Base-by-base conservation (phyloP, 2,888 invertebrate genomes). In the Melieria crassipennis region DNA sequence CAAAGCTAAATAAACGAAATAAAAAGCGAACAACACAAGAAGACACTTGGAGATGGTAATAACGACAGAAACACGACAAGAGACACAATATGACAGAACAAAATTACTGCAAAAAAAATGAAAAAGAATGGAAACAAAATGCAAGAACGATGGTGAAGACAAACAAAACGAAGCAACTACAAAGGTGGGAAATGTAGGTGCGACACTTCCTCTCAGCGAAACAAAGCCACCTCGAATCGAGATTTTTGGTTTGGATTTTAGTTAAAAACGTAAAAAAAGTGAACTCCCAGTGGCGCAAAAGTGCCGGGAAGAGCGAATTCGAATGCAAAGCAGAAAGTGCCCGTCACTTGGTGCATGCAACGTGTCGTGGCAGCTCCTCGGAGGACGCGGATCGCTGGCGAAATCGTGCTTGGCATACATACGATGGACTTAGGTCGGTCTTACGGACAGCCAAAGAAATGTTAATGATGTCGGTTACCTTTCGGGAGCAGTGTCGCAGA, bases 111-210 rank as follows among this genome's bases (percentile, higher is more conserved):
- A 13, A 52, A 13, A 52, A 7, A 5, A 52, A 2, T 30, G 30
- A 30, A 30, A 30, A 30, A 30, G 30, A 30, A 30, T 30, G 30
- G 30, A 30, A 30, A 7, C 7, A 52, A 52, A 11, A 52, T 11
- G 3, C 11, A 6, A 52, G 11, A 52, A 52, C 6, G 9, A 5
- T n/a, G n/a, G 4, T 5, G n/a, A 52, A 52, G 7, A 52, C 48
- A 11, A n/a, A 58, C 7, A 9, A 50, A 30, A 48, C 43, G 16
- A 16, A 45, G n/a, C 30, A 30, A 61, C 4, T 13, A 7, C n/a
- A 61, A 16, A 55, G 6, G 30, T 57, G 58, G 60, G 62, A 69
- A 71, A 75, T 71, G 67, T 73, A 75, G 73, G 72, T 72, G 75
- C 73, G 73, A 72, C 75, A 72, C 70, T 75, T 75, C 71, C 70